Evolutionary conservation across 2,797 vertebrate genomes (phyloP), one percentile per base, ranked within the genome.

Genomic region (Rhinophrynus dorsalis): DNA sequence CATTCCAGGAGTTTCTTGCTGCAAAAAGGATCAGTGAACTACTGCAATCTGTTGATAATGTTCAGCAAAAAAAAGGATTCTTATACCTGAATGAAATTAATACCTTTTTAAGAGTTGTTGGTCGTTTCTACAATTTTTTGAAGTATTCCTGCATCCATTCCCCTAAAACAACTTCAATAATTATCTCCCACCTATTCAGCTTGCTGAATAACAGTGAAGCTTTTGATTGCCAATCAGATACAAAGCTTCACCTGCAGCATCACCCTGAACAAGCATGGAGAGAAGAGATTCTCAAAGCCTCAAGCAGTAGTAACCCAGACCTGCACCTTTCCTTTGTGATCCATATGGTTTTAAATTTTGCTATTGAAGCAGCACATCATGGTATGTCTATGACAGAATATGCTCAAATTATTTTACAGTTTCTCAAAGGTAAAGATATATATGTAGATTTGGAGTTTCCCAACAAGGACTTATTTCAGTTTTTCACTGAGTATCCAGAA

Each of bases 1-100:
- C 62, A 1, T 83, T 85, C 44, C 81, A 86, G 64, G 79, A 84
- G 57, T 85, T 77, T 67, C 63, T 86, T 57, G 80, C 80, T 33
- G 81, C 64, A 5, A 66, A 18, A 67, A 71, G 71, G 55, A 55
- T 84, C 45, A 60, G n/a, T 0, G 76, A 77, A 57, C 75, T 84
- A 9, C 38, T 83, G 40, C 51, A 55, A 70, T 83, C 78, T 4
- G 77, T 74, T 2, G 71, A 56, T 13, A 11, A 74, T 18, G 67
- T 32, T 29, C 55, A 75, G 23, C 47, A 67, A 37, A 68, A 81
- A 7, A 60, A 10, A 63, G 82, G 81, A 15, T 59, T 76, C 37
- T 26, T 13, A 32, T 80, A 78, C 45, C 74, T 85, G 67, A 70
- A 67, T 54, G 59, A 71, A 59, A 74, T 84, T 10, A 68, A 79